A percentile compares a stretch with the other conserved stretches of the same genome.
These are phyloP conservation scores for Pelmatolapia mariae DNA, from an alignment of 2,113 vertebrate genomes.

Conservation along the genomic window DNA sequence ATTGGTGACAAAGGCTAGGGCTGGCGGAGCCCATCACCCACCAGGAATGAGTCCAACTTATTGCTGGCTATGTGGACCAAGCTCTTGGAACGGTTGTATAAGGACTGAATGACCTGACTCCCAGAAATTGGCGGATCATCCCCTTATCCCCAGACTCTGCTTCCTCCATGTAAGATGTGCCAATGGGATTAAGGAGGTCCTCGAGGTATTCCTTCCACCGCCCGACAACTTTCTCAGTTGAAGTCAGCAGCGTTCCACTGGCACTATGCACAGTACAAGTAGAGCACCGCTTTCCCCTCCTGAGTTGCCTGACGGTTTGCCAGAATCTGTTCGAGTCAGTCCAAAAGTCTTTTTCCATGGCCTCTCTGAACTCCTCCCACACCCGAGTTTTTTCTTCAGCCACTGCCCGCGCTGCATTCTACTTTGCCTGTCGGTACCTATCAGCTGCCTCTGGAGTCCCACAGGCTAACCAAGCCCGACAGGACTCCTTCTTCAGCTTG, in stretches of 20 bases:
- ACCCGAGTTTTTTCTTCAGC: neutral
- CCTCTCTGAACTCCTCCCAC: neutral
- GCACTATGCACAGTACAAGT: neutral
- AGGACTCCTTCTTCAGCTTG: neutral
- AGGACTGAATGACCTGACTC: neutral
- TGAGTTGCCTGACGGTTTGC: neutral
- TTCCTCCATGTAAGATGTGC: neutral
- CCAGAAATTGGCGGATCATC: neutral
- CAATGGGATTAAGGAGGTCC: neutral
- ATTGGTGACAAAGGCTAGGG: too few relatives aligned
- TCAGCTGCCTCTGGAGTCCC: neutral
- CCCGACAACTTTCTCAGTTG: neutral
- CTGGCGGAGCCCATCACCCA: too few relatives aligned
- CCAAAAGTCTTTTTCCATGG: neutral
- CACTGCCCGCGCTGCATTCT: neutral
- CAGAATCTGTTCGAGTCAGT: neutral
- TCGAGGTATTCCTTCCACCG: neutral
- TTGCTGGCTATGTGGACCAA: neutral
- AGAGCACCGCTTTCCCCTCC: neutral
- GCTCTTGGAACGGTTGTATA: rapidly evolving
- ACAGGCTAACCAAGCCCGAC: neutral
- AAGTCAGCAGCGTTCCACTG: rapidly evolving
- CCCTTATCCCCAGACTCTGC: neutral
- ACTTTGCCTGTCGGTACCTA: neutral
- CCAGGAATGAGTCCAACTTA: too few relatives aligned